A percentile compares a stretch with the other conserved stretches of the same genome.
These are phyloP conservation scores for Sesia bembeciformis DNA, from an alignment of 2,888 invertebrate species.

Conservation along the genomic window DNA sequence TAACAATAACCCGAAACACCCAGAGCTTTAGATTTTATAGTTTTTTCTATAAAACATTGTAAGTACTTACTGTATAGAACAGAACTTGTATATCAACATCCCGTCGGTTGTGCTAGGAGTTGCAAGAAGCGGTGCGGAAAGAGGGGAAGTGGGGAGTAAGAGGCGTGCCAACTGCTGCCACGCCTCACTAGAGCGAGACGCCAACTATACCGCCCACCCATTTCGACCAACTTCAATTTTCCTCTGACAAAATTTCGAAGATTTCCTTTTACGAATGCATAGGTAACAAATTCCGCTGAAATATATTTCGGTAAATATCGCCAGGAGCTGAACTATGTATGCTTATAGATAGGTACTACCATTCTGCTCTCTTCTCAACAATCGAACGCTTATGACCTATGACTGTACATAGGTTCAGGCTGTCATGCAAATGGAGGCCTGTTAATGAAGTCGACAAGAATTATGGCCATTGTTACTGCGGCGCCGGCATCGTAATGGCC, in stretches of 20 bases:
- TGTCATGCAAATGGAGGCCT: constrained; percentile 73
- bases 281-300: constrained; percentile 27
- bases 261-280: constrained; percentile 15
- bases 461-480: constrained; percentile 71
- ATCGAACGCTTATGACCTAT: constrained; percentile 41
- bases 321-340: constrained; percentile 3
- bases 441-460: constrained; percentile 72
- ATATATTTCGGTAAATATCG: background rate
- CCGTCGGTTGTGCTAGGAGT: background rate
- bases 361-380: constrained; percentile 30
- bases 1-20: too few relatives aligned
- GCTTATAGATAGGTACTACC: background rate
- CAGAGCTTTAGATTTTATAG: too few relatives aligned
- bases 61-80: constrained; percentile 1
- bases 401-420: constrained; percentile 32
- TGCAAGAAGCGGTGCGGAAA: constrained; percentile 12
- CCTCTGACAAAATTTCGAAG: constrained; percentile 8
- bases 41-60: background rate
- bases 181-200: constrained; percentile 58
- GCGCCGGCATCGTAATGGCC: constrained; percentile 59
- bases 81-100: constrained; percentile 1
- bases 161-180: constrained; percentile 50
- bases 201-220: constrained; percentile 52
- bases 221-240: constrained; percentile 28
- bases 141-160: constrained; percentile 10